Evolutionary conservation across 2,797 vertebrate genomes (phyloP).

Genomic region (Merluccius polli): DNA sequence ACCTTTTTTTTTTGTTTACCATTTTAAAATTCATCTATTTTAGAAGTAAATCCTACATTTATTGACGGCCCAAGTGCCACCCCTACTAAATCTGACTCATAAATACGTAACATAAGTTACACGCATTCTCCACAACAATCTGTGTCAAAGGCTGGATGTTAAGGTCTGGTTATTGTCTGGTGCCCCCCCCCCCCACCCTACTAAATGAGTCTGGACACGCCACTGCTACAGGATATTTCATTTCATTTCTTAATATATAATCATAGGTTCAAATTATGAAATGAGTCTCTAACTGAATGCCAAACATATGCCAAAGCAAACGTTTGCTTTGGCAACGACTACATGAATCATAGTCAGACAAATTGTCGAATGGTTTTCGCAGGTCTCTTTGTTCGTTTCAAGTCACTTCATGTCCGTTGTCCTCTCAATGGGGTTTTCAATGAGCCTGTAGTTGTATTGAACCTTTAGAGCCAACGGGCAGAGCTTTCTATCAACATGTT

Average conservation of each 20-base stretch:
- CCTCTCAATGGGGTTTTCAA: slow-evolving; percentile 50
- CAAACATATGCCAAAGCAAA: too few relatives aligned
- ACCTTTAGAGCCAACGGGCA: slow-evolving; percentile 7
- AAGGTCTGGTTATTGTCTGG: neutral
- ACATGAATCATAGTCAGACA: neutral
- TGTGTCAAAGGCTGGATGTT: neutral
- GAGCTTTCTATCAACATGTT: neutral
- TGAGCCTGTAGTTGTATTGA: slow-evolving; percentile 32
- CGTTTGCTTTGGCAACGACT: too few relatives aligned
- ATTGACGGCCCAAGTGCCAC: neutral
- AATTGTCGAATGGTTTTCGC: neutral
- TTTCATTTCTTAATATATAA: too few relatives aligned
- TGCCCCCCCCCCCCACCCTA: too few relatives aligned
- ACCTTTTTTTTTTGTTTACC: neutral
- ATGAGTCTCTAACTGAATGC: too few relatives aligned
- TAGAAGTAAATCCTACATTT: neutral
- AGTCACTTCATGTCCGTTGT: neutral
- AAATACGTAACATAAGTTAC: neutral
- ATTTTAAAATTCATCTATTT: neutral
- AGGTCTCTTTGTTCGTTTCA: neutral
- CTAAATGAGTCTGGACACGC: neutral
- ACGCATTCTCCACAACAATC: neutral
- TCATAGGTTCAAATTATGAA: too few relatives aligned
- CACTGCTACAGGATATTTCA: too few relatives aligned
- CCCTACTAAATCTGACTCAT: neutral